These are phyloP conservation scores for Gibbula magus DNA, from an alignment of 2,888 invertebrate genomes.

Conservation along the genomic window DNA sequence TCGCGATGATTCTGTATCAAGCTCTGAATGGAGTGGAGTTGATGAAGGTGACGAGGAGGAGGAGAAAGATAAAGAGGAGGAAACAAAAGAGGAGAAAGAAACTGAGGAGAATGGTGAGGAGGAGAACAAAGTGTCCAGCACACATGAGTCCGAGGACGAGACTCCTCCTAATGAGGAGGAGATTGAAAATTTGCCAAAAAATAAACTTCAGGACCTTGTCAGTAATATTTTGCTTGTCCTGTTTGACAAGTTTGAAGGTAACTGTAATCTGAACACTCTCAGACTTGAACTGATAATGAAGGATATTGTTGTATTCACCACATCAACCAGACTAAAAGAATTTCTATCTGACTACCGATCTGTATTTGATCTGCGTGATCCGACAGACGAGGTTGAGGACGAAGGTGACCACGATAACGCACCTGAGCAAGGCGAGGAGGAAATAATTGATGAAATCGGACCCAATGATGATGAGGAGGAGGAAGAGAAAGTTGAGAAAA, in stretches of 20 bases:
- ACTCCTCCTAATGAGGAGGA: constrained; percentile 3
- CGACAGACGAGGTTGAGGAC: background rate
- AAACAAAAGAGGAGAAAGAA: constrained; percentile 5
- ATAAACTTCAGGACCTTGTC: background rate
- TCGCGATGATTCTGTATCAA: background rate
- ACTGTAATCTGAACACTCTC: background rate
- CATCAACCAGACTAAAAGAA: constrained; percentile 1
- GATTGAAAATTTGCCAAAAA: background rate
- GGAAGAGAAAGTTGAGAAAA: background rate
- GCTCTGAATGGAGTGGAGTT: background rate
- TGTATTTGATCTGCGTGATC: background rate
- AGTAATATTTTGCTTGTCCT: constrained; percentile 3
- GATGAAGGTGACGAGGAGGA: constrained; percentile 14
- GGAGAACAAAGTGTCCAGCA: constrained; percentile 9
- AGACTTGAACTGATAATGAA: constrained; percentile 9
- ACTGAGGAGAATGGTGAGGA: background rate
- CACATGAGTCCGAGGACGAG: background rate
- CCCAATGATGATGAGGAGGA: background rate
- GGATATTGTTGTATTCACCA: background rate
- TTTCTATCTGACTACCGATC: background rate
- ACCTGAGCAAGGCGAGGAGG: background rate
- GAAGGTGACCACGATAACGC: background rate
- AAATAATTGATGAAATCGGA: background rate
- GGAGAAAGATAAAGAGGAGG: background rate
- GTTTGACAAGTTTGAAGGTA: background rate